Conservation (phyloP, 1,140 invertebrate species). For the Calosoma granatense region DNA sequence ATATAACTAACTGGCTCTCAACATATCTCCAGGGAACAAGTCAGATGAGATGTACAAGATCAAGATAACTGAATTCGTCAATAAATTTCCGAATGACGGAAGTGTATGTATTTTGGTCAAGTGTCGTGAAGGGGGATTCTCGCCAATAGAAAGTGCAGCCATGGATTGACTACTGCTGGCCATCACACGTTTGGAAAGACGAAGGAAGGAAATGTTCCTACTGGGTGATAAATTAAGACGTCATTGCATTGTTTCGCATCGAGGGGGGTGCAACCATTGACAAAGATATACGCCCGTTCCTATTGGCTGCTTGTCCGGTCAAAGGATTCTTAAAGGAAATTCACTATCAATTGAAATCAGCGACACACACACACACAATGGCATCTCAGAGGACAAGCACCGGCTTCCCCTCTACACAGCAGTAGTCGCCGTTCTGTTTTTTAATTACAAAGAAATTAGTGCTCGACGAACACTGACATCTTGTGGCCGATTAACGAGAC, state of each 20-base stretch:
- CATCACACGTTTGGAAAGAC: not conserved
- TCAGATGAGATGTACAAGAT: too few relatives aligned
- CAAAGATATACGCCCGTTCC: conserved; percentile 25
- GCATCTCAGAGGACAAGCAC: not conserved
- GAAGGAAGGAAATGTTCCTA: conserved; percentile 27
- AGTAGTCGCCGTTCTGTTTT: not conserved
- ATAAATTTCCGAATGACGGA: too few relatives aligned
- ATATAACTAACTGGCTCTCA: too few relatives aligned
- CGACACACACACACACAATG: not conserved
- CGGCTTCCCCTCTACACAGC: not conserved
- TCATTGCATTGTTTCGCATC: conserved; percentile 26
- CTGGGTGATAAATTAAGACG: conserved; percentile 28
- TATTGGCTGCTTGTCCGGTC: conserved; percentile 18
- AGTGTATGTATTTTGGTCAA: too few relatives aligned
- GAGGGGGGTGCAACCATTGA: conserved; percentile 21
- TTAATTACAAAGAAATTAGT: conserved; percentile 6
- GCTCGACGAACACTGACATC: not conserved
- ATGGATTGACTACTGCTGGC: not conserved
- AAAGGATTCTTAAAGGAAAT: conserved; percentile 23
- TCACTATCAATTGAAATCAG: conserved; percentile 24
- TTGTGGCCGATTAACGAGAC: not conserved
- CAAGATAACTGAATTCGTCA: too few relatives aligned
- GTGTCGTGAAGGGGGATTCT: too few relatives aligned
- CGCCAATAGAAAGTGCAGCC: too few relatives aligned
- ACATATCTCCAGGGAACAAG: too few relatives aligned